These are phyloP conservation scores for Macrotis lagotis DNA, from an alignment of 2,113 vertebrate species.

Conservation along the genomic window DNA sequence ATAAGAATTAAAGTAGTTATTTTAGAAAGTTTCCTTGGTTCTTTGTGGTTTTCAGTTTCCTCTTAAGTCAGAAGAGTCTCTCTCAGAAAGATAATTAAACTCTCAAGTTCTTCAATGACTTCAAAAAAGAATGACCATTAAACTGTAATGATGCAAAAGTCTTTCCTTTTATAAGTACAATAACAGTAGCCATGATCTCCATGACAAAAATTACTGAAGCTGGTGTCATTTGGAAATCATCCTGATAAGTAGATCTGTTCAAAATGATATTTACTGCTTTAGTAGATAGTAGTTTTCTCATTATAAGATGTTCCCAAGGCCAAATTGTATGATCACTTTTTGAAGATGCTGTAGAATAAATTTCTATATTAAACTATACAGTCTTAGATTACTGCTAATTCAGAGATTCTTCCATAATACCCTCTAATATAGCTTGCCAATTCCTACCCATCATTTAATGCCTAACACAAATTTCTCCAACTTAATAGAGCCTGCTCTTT, in stretches of 20 bases:
- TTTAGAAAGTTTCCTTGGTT: neutral
- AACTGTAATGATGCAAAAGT: neutral
- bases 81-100: neutral
- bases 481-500: neutral
- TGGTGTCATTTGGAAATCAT: neutral
- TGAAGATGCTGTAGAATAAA: neutral
- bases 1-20: neutral
- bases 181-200: neutral
- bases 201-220: neutral
- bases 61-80: neutral
- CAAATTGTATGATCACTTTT: neutral
- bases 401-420: neutral
- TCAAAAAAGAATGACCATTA: neutral
- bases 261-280: neutral
- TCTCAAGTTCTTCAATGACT: neutral
- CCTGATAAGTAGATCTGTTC: neutral
- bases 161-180: neutral
- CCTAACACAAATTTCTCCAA: neutral
- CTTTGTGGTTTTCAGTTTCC: neutral
- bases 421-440: neutral
- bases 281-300: neutral
- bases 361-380: neutral
- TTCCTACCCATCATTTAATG: neutral
- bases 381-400: neutral
- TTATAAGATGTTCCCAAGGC: neutral